Evolutionary conservation across 2,888 invertebrate species (phyloP).

Genomic region (Caenorhabditis auriculariae): DNA sequence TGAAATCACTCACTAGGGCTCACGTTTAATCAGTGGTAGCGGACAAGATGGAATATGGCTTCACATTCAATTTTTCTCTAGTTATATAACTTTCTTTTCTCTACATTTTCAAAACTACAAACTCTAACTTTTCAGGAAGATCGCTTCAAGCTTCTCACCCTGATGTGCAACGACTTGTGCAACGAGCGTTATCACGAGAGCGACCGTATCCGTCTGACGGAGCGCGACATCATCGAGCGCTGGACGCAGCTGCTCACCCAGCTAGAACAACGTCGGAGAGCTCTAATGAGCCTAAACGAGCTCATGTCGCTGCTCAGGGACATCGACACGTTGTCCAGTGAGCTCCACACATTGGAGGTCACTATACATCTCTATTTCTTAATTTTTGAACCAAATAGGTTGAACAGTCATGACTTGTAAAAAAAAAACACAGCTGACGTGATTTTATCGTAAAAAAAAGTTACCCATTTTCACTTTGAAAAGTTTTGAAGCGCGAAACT

Average conservation of each 20-base stretch:
- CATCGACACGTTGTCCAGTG: conserved; percentile 83
- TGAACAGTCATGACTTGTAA: too few relatives aligned
- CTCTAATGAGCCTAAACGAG: conserved; percentile 75
- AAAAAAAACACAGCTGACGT: neutral
- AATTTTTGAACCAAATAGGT: neutral
- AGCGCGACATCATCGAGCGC: conserved; percentile 65
- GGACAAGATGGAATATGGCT: conserved; percentile 1
- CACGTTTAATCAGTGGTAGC: neutral
- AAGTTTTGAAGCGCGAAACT: too few relatives aligned
- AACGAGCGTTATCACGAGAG: conserved; percentile 87
- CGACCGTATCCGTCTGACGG: conserved; percentile 73
- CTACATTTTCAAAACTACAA: too few relatives aligned
- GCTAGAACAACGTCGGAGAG: conserved; percentile 74
- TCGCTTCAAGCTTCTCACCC: conserved; percentile 86
- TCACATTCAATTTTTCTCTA: too few relatives aligned
- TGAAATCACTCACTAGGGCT: neutral
- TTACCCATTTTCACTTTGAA: too few relatives aligned
- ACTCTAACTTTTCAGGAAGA: conserved; percentile 76
- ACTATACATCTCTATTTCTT: conserved; percentile 26
- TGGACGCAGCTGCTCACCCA: conserved; percentile 85
- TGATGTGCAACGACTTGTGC: conserved; percentile 88
- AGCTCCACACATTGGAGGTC: conserved; percentile 81
- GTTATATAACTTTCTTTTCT: too few relatives aligned
- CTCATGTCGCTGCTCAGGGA: conserved; percentile 86
- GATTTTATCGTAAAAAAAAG: neutral